A percentile compares a stretch with the other conserved stretches of the same genome.
Conservation (phyloP, 2,113 vertebrate species). For the Phylloscopus trochiloides region DNA sequence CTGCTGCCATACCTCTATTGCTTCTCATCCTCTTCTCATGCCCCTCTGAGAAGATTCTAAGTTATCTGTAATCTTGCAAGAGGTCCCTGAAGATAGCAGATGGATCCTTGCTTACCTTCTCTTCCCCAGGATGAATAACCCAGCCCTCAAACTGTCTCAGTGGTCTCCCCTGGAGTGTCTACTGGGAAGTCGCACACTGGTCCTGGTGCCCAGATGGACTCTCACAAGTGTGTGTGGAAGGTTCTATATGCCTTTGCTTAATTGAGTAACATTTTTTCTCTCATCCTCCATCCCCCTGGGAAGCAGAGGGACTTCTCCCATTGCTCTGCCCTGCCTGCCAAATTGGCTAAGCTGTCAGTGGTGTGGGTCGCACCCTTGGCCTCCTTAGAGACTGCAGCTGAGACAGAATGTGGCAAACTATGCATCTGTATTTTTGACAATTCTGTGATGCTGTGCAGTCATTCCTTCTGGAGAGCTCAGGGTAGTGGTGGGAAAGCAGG, state of each 20-base stretch:
- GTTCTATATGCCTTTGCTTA: neutral
- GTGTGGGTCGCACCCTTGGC: accelerated
- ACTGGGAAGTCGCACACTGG: neutral
- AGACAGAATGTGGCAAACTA: neutral
- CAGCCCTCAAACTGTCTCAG: neutral
- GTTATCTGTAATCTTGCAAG: neutral
- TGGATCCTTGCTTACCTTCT: neutral
- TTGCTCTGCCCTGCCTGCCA: neutral
- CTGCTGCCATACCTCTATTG: neutral
- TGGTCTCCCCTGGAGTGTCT: neutral
- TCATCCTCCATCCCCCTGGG: neutral
- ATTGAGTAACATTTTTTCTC: neutral
- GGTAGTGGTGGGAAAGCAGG: neutral
- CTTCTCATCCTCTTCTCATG: neutral
- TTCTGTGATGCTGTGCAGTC: neutral
- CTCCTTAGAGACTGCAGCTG: neutral
- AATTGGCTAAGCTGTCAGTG: neutral
- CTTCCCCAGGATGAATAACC: neutral
- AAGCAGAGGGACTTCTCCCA: neutral
- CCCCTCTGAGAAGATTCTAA: neutral
- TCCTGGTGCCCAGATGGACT: neutral
- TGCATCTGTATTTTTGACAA: neutral
- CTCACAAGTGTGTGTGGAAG: neutral
- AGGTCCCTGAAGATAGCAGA: neutral
- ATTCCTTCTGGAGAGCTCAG: neutral